Evolutionary conservation across 1,140 invertebrate species (phyloP).

Genomic region (Drosophila oshimai): DNA sequence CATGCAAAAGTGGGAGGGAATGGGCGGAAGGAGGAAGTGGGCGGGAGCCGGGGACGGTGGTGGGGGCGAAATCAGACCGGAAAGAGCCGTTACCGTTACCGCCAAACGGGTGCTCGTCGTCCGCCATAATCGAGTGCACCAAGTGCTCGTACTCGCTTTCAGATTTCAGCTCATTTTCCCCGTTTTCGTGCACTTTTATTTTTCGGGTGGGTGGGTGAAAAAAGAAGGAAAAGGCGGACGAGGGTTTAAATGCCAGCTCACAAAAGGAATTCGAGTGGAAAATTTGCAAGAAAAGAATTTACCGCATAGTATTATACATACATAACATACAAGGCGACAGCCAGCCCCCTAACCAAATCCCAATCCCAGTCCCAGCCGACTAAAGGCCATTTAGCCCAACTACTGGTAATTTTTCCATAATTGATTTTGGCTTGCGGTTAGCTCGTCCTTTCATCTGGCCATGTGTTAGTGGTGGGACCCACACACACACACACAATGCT

Average conservation of each 20-base stretch:
- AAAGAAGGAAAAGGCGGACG: not conserved
- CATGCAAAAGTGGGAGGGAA: conserved; percentile 19
- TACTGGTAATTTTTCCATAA: conserved; percentile 74
- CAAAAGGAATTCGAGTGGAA: conserved; percentile 63
- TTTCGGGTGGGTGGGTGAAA: not conserved
- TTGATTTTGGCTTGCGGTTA: conserved; percentile 55
- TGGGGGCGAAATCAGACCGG: conserved; percentile 44
- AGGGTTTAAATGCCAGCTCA: conserved; percentile 36
- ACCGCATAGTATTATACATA: conserved; percentile 33
- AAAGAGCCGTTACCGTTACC: conserved; percentile 39
- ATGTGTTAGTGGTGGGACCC: not conserved
- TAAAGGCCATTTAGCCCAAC: conserved; percentile 66
- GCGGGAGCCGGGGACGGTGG: not conserved
- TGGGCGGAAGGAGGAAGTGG: not conserved
- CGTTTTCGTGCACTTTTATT: conserved; percentile 35
- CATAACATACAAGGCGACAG: conserved; percentile 8
- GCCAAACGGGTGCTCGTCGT: conserved; percentile 19
- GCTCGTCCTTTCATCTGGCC: conserved; percentile 20
- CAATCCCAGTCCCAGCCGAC: not conserved
- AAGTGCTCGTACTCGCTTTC: conserved; percentile 43
- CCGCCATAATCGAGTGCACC: conserved; percentile 68
- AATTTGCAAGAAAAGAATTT: conserved; percentile 51
- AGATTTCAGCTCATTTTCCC: conserved; percentile 57
- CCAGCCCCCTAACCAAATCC: not conserved
- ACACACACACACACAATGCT: conserved; percentile 32